Evolutionary conservation across 1,140 invertebrate species (phyloP).

Genomic region (Pseudomyrmex pallidus): DNA sequence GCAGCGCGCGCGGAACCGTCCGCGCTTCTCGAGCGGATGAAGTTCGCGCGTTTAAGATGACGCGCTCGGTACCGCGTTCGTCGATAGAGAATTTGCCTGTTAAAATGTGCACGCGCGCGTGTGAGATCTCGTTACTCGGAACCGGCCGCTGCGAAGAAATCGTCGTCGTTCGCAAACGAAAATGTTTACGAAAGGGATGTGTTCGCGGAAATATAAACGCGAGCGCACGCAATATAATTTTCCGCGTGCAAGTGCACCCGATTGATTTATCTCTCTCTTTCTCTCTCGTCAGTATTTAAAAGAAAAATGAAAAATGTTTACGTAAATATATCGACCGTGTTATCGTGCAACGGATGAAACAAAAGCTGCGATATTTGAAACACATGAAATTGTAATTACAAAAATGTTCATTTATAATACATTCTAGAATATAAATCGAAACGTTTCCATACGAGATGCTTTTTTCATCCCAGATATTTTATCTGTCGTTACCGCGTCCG

Average conservation of each 20-base stretch:
- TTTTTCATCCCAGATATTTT: neutral
- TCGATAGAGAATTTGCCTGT: conserved; percentile 20
- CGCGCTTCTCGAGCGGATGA: conserved; percentile 2
- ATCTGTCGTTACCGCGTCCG: neutral
- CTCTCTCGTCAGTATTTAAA: neutral
- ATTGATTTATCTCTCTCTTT: neutral
- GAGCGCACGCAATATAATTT: conserved; percentile 1
- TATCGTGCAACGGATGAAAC: neutral
- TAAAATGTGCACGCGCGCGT: conserved; percentile 10
- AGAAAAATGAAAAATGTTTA: neutral
- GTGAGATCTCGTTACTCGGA: neutral
- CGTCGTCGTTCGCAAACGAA: conserved; percentile 1
- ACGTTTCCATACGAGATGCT: too few relatives aligned
- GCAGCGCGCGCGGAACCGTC: neutral
- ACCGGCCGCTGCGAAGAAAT: conserved; percentile 1
- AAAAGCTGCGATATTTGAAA: too few relatives aligned
- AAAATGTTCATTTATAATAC: too few relatives aligned
- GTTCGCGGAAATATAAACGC: neutral
- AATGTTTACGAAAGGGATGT: conserved; percentile 12
- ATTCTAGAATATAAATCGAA: too few relatives aligned
- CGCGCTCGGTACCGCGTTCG: conserved; percentile 13
- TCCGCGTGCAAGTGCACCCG: neutral
- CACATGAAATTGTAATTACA: too few relatives aligned
- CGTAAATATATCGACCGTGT: neutral
- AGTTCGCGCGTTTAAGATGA: conserved; percentile 6